phyloP scores from a whole-genome alignment of 2,113 vertebrate genomes.

The Eudyptes chrysolophus region DNA sequence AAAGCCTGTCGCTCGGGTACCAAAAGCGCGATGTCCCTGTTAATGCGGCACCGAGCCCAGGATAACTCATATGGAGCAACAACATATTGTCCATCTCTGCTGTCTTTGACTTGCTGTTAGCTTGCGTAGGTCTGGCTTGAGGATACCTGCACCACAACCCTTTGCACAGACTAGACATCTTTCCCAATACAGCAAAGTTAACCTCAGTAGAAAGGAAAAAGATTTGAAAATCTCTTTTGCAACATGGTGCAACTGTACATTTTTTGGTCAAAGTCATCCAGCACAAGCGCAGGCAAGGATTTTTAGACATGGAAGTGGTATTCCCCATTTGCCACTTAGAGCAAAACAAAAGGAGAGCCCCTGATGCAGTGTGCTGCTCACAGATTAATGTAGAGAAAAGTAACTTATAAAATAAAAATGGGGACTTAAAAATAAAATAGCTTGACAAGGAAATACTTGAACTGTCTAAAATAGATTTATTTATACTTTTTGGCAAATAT shows the following conservation, averaged over 20 bases:
- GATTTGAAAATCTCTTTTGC: neutral
- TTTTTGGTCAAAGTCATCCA: neutral
- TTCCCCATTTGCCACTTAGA: neutral
- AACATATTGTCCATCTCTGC: neutral
- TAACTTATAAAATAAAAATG: neutral
- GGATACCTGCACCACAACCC: neutral
- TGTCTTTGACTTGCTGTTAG: neutral
- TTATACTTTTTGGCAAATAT: constrained; percentile 22
- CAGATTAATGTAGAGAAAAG: neutral
- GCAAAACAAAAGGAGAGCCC: neutral
- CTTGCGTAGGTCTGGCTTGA: neutral
- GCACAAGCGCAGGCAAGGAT: neutral
- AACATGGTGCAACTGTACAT: too few species aligned
- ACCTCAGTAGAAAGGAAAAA: neutral
- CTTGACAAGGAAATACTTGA: neutral
- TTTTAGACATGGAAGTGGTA: neutral
- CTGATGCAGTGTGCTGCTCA: neutral
- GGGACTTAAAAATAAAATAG: neutral
- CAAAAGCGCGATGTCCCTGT: neutral
- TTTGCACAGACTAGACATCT: neutral
- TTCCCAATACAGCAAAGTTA: neutral
- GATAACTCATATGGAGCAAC: neutral
- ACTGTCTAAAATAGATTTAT: neutral
- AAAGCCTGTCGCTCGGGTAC: neutral
- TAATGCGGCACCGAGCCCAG: neutral